Conservation (phyloP, 2,113 vertebrate genomes). For the Hemiprocne comata region DNA sequence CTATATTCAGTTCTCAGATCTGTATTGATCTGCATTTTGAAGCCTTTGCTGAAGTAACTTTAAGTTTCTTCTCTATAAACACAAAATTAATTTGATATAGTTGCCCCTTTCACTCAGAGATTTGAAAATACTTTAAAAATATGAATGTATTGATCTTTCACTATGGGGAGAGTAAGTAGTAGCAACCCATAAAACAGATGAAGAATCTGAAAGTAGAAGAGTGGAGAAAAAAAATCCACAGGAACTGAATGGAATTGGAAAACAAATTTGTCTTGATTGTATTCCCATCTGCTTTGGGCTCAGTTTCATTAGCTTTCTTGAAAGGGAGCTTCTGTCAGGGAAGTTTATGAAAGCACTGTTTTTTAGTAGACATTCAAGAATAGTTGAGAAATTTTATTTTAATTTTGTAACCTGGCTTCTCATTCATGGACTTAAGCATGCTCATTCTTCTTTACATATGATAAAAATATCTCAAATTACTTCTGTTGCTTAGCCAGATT, state of each 20-base stretch:
- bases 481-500: background rate
- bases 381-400: background rate
- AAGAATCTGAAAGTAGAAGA: constrained; percentile 35
- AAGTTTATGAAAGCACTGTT: constrained; percentile 3
- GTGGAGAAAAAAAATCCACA: background rate
- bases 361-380: background rate
- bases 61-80: constrained; percentile 22
- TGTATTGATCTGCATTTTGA: constrained; percentile 47
- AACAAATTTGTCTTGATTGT: constrained; percentile 58
- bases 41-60: constrained; percentile 1
- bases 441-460: background rate
- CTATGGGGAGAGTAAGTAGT: background rate
- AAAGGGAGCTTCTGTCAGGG: constrained; percentile 4
- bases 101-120: constrained; percentile 32
- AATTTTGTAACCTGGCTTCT: background rate
- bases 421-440: background rate
- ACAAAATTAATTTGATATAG: constrained; percentile 49
- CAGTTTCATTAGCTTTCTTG: constrained; percentile 52
- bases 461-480: background rate
- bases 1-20: background rate
- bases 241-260: constrained; percentile 40
- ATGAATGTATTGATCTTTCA: constrained; percentile 65
- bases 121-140: constrained; percentile 64
- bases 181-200: constrained; percentile 43
- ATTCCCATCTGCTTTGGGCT: constrained; percentile 59